Evolutionary conservation across 37 sponge, comb jelly and placozoan genomes (phyloP).

Genomic region (Hexactinellida sp.): DNA sequence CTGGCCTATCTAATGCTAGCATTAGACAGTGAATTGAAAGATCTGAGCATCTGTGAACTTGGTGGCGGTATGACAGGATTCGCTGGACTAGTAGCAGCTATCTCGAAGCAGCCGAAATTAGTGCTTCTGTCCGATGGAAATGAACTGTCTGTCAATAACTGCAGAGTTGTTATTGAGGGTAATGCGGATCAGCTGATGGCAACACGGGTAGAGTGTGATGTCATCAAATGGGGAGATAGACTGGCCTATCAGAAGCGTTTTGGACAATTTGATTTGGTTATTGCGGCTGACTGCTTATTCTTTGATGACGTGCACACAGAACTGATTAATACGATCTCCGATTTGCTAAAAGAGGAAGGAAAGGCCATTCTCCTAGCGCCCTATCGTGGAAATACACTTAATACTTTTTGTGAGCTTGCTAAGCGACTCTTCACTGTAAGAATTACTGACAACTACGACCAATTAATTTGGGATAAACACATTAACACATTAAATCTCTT

Average conservation of each 20-base stretch:
- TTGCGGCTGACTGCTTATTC: constrained; percentile 55
- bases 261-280: constrained; percentile 29
- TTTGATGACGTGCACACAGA: constrained; percentile 26
- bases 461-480: constrained; percentile 29
- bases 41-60: constrained; percentile 38
- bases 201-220: constrained; percentile 17
- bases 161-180: constrained; percentile 1
- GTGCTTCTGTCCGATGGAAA: constrained; percentile 54
- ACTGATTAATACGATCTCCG: constrained; percentile 16
- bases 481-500: not conserved
- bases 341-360: constrained; percentile 25
- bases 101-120: constrained; percentile 20
- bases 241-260: not conserved
- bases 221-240: constrained; percentile 27
- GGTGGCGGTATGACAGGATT: constrained; percentile 65
- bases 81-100: constrained; percentile 45
- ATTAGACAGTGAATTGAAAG: constrained; percentile 11
- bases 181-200: constrained; percentile 8
- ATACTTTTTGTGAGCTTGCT: constrained; percentile 31
- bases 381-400: constrained; percentile 28
- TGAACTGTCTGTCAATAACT: constrained; percentile 27
- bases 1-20: constrained; percentile 46
- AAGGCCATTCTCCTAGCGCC: constrained; percentile 35
- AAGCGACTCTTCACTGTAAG: constrained; percentile 15
- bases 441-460: constrained; percentile 20